A percentile compares a stretch with the other conserved stretches of the same genome.
Evolutionary conservation across 2,113 vertebrate species (phyloP).

Genomic region (Neodon shergylaensis): DNA sequence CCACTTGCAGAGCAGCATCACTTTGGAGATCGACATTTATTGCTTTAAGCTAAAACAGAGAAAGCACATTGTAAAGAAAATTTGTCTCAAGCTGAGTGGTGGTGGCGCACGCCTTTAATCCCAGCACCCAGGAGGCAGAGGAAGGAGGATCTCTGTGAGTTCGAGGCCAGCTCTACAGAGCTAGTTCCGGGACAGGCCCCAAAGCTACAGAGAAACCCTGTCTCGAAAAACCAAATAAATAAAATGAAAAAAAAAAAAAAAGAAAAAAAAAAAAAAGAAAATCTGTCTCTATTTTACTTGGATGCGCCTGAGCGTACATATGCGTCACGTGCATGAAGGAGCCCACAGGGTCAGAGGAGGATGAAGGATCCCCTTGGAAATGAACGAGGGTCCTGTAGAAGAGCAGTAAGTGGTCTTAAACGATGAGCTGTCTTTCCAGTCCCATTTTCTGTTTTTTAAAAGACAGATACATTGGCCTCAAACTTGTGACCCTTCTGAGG

Average conservation of each 20-base stretch:
- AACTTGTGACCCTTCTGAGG: not conserved
- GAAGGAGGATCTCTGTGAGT: no score
- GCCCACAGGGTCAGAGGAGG: not conserved
- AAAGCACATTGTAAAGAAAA: slow-evolving; percentile 20
- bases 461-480: not conserved
- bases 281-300: not conserved
- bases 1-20: slow-evolving; percentile 97
- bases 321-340: not conserved
- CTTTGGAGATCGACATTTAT: slow-evolving; percentile 98
- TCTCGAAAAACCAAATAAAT: no score
- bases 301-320: not conserved
- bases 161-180: no score
- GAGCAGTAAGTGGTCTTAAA: not conserved
- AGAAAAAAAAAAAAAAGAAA: no score
- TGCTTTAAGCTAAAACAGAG: slow-evolving; percentile 91
- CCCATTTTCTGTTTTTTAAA: not conserved
- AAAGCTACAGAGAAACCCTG: no score
- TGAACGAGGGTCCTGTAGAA: not conserved
- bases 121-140: no score
- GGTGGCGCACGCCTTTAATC: no score
- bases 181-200: no score
- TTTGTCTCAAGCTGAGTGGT: no score
- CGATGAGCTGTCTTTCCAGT: not conserved
- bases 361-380: not conserved
- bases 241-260: no score